phyloP scores from a whole-genome alignment of 1,140 invertebrate genomes.

The Sesamia nonagrioides region DNA sequence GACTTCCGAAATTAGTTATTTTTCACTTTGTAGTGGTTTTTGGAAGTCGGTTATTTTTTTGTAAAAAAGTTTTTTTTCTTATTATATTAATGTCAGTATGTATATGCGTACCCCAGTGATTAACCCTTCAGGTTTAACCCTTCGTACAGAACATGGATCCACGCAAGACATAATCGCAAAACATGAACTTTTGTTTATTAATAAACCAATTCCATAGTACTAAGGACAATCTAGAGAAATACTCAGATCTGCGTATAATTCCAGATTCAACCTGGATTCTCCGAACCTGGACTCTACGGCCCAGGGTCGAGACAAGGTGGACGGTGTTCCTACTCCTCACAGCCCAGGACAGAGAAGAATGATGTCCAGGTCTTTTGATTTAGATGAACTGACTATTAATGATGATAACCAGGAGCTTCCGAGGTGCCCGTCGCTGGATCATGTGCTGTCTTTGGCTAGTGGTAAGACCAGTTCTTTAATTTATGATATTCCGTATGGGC shows the following conservation, averaged over 20 bases:
- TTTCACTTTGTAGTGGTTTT: too few species aligned
- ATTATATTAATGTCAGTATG: too few species aligned
- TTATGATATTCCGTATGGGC: too few species aligned
- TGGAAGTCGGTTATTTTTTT: too few species aligned
- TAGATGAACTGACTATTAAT: conserved; percentile 73
- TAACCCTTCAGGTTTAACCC: too few species aligned
- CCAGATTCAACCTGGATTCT: conserved; percentile 79
- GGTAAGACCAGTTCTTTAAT: conserved; percentile 54
- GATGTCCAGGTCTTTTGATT: conserved; percentile 80
- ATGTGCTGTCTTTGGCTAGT: conserved; percentile 72
- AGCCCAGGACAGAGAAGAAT: conserved; percentile 67
- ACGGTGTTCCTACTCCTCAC: conserved; percentile 60
- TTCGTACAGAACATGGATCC: too few species aligned
- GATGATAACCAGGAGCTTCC: conserved; percentile 67
- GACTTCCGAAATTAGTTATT: too few species aligned
- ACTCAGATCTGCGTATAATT: conserved; percentile 22
- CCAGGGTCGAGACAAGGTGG: conserved; percentile 69
- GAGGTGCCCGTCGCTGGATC: conserved; percentile 80
- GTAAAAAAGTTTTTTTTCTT: too few species aligned
- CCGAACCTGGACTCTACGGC: conserved; percentile 63
- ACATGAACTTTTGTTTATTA: too few species aligned
- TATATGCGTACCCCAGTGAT: too few species aligned
- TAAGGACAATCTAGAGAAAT: conserved; percentile 20
- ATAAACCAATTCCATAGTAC: conserved; percentile 6
- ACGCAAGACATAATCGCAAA: too few species aligned